Base-by-base conservation (phyloP, 2,888 invertebrate species). In the Apeira syringaria region DNA sequence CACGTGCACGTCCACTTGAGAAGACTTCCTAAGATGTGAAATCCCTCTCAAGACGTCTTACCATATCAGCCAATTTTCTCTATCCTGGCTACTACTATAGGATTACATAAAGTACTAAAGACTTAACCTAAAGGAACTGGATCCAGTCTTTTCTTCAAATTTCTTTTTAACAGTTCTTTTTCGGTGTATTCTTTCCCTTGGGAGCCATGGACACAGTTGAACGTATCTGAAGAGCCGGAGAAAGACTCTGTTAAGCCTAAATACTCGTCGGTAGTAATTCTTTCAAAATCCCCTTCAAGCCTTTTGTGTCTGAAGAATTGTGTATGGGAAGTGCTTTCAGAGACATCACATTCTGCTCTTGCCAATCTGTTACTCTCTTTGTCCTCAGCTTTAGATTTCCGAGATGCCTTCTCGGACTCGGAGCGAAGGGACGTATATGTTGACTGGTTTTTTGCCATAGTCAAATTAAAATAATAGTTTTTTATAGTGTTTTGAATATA, bases 101-200 rank as follows among this genome's bases (percentile, higher is more conserved):
- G n/a, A n/a, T n/a, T 15, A 15, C 2, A 15, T 4, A 3, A 15
- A 15, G 4, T 15, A 15, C 4, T 15, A 15, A 15, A 15, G 15
- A 10, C n/a, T 24, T 17, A 33, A 79, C 82, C 70, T 20, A 43
- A 27, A 11, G 55, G 58, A 28, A 72, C 48, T 1, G 74, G 74
- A 50, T 86, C 86, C 44, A 87, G 57, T 12, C 67, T 53, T 47
- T 80, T 84, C 2, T 61, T 7, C 0, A 85, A 26, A 39, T 74
- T 74, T 38, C 74, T 72, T 42, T 78, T 74, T 6, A 80, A 41
- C 5, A 70, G 56, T 7, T 66, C 72, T 37, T 75, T 67, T n/a
- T 69, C 51, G 0, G 77, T 64, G 46, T 83, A 82, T 8, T 53
- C 37, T 47, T 72, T 81, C 1, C 75, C 79, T 15, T 60, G 63